phyloP scores from a whole-genome alignment of 2,888 invertebrate species.

The Thecocarcelia acutangulata region DNA sequence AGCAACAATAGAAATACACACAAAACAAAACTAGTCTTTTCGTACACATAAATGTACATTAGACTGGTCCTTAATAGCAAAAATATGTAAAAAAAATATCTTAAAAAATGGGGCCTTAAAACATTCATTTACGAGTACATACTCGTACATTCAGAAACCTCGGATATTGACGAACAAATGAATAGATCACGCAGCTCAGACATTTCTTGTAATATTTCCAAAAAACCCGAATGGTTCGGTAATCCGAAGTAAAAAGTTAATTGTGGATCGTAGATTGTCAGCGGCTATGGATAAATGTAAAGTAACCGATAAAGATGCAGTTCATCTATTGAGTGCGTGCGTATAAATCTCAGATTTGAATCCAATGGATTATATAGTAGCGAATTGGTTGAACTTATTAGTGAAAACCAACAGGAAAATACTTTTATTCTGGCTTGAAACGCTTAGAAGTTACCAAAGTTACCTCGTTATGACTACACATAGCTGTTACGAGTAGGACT shows the following conservation, averaged over 20 bases:
- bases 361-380: constrained; percentile 1
- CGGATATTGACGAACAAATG: constrained; percentile 20
- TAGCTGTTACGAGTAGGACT: constrained; percentile 9
- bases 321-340: constrained; percentile 32
- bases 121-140: too few relatives aligned
- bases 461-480: constrained; percentile 1
- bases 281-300: constrained; percentile 20
- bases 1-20: not conserved
- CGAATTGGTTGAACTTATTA: too few relatives aligned
- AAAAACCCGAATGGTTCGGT: constrained; percentile 3
- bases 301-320: constrained; percentile 30
- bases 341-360: constrained; percentile 18
- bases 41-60: not conserved
- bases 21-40: not conserved
- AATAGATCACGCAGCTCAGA: too few relatives aligned
- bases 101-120: too few relatives aligned
- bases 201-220: not conserved
- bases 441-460: not conserved
- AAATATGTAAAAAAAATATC: not conserved
- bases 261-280: not conserved
- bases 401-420: too few relatives aligned
- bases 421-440: not conserved
- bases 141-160: not conserved
- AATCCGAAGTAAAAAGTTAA: constrained; percentile 12
- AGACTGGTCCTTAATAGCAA: not conserved